These are phyloP conservation scores for Coregonus ussuriensis DNA, from an alignment of 2,797 vertebrate species.

Conservation along the genomic window DNA sequence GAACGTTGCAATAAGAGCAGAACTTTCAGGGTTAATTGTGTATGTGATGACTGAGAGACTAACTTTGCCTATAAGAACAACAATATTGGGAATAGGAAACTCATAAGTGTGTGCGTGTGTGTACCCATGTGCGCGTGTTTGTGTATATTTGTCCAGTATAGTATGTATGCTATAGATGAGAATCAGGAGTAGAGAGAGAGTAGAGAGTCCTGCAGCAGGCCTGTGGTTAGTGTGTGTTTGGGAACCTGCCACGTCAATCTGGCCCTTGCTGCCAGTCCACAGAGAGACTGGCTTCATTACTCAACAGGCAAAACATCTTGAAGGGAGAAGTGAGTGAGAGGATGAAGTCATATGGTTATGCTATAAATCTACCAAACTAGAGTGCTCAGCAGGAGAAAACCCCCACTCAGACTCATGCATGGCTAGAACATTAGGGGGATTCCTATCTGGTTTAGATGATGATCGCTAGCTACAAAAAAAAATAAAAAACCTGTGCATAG, in stretches of 20 bases:
- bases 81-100: not conserved
- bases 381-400: slow-evolving; percentile 45
- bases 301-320: slow-evolving; percentile 58
- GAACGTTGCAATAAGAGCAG: not conserved
- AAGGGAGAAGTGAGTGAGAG: slow-evolving; percentile 50
- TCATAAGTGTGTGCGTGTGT: not conserved
- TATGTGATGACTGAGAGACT: not conserved
- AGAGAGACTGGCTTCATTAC: slow-evolving; percentile 56
- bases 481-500: not conserved
- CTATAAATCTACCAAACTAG: slow-evolving; percentile 54
- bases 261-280: slow-evolving; percentile 43
- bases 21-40: not conserved
- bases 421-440: slow-evolving; percentile 33
- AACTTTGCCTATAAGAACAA: not conserved
- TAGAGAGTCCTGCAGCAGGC: slow-evolving; percentile 36
- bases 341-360: slow-evolving; percentile 65
- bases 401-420: slow-evolving; percentile 23
- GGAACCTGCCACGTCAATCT: slow-evolving; percentile 63
- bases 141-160: not conserved
- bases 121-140: not conserved
- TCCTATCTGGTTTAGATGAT: slow-evolving; percentile 30
- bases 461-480: slow-evolving; percentile 7
- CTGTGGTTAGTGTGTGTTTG: slow-evolving; percentile 57
- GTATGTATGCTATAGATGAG: slow-evolving; percentile 18
- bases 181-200: not conserved